These are phyloP conservation scores for Rana temporaria DNA, from an alignment of 2,113 vertebrate genomes.

Conservation along the genomic window DNA sequence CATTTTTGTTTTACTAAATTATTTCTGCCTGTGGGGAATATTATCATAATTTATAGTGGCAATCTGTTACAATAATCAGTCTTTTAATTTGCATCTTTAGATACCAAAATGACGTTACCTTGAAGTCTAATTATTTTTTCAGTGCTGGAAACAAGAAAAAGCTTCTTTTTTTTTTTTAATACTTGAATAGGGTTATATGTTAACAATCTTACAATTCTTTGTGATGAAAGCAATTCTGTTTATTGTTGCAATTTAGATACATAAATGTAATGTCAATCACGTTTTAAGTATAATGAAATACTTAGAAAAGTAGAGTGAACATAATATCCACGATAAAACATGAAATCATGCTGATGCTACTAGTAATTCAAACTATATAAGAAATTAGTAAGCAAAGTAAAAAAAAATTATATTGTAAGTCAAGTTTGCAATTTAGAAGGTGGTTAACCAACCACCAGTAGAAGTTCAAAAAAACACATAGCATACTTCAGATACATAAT, in stretches of 20 bases:
- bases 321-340: not conserved
- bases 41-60: conserved; percentile 60
- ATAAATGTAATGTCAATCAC: conserved; percentile 34
- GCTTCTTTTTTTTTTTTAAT: conserved; percentile 47
- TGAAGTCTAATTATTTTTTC: conserved; percentile 64
- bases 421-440: too few species aligned
- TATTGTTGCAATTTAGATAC: conserved; percentile 12
- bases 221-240: conserved; percentile 38
- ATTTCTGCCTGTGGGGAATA: conserved; percentile 57
- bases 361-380: too few species aligned
- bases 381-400: too few species aligned
- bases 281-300: conserved; percentile 21
- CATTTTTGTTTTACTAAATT: conserved; percentile 20
- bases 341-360: too few species aligned
- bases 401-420: too few species aligned
- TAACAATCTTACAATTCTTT: not conserved
- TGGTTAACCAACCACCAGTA: too few species aligned
- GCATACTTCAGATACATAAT: too few species aligned
- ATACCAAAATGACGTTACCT: conserved; percentile 61
- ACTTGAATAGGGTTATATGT: conserved; percentile 40
- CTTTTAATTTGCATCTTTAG: conserved; percentile 68
- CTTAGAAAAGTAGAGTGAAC: not conserved
- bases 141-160: conserved; percentile 60
- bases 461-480: too few species aligned
- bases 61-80: conserved; percentile 63